Percentiles rank a stretch among this genome's conserved stretches.
Evolutionary conservation across 2,113 vertebrate genomes (phyloP).

Genomic region (Callospermophilus lateralis): DNA sequence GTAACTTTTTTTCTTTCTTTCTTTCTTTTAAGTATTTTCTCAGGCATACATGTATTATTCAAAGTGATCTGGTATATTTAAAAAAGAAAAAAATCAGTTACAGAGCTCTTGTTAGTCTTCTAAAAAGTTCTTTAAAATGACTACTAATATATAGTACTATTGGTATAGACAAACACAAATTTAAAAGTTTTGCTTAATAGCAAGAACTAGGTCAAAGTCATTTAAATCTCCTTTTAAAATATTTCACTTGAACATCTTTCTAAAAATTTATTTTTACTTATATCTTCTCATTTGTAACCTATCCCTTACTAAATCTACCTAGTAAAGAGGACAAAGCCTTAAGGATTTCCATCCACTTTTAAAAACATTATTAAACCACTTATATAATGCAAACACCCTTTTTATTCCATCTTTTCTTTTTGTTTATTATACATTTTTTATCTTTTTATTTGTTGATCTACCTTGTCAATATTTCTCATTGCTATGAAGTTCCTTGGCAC

Average conservation of each 20-base stretch:
- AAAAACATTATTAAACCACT: background rate
- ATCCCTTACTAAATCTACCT: background rate
- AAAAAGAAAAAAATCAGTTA: background rate
- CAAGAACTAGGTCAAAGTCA: slow-evolving; percentile 12
- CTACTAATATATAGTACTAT: background rate
- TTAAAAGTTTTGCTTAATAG: background rate
- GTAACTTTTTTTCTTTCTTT: background rate
- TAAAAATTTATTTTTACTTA: slow-evolving; percentile 12
- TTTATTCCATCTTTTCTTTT: background rate
- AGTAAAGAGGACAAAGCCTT: background rate
- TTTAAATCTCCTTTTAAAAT: slow-evolving; percentile 31
- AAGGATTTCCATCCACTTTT: background rate
- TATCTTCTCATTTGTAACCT: background rate
- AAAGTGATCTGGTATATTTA: slow-evolving; percentile 13
- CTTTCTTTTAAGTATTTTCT: slow-evolving; percentile 46
- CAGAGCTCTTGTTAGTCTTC: background rate
- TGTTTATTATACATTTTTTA: background rate
- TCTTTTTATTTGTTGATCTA: slow-evolving; percentile 30
- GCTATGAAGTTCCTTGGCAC: background rate
- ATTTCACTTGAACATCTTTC: background rate
- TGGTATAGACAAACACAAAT: background rate
- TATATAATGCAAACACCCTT: background rate
- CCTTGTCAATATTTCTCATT: slow-evolving; percentile 15
- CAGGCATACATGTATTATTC: background rate
- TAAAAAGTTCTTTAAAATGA: slow-evolving; percentile 27